These are phyloP conservation scores for Aspidoscelis tigris DNA, from an alignment of 2,113 vertebrate genomes.

Conservation along the genomic window DNA sequence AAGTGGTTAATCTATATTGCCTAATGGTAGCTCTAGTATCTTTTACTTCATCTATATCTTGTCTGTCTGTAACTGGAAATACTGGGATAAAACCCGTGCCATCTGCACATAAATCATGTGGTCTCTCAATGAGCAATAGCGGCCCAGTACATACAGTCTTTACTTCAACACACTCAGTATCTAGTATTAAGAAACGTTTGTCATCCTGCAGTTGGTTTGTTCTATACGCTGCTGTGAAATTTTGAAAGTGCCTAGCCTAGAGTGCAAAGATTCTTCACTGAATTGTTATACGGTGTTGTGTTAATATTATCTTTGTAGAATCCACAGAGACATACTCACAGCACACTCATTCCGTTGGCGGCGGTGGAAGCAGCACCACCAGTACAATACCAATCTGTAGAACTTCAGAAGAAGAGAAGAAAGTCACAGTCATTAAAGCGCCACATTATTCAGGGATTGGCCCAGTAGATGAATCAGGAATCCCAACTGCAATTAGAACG, in stretches of 20 bases:
- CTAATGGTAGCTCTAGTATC: neutral
- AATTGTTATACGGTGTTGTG: constrained; percentile 38
- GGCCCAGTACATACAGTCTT: too few relatives aligned
- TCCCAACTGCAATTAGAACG: constrained; percentile 95
- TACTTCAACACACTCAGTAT: neutral
- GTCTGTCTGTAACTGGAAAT: too few relatives aligned
- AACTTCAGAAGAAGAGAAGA: constrained; percentile 93
- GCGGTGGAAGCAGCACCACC: constrained; percentile 66
- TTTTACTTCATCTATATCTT: neutral
- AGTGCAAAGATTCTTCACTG: constrained; percentile 31
- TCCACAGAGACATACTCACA: constrained; percentile 79
- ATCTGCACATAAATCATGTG: neutral
- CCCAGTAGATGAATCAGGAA: constrained; percentile 93
- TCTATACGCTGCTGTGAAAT: neutral
- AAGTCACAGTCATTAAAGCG: constrained; percentile 92
- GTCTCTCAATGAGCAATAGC: neutral
- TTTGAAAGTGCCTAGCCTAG: neutral
- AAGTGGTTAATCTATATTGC: neutral
- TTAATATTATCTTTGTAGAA: constrained; percentile 69
- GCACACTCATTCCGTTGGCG: constrained; percentile 82
- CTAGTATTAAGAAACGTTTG: neutral
- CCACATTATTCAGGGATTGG: constrained; percentile 95
- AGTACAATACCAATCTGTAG: constrained; percentile 90
- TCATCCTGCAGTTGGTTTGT: neutral
- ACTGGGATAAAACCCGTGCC: neutral